These are phyloP conservation scores for Xylota sylvarum DNA, from an alignment of 2,888 invertebrate species.

Conservation along the genomic window DNA sequence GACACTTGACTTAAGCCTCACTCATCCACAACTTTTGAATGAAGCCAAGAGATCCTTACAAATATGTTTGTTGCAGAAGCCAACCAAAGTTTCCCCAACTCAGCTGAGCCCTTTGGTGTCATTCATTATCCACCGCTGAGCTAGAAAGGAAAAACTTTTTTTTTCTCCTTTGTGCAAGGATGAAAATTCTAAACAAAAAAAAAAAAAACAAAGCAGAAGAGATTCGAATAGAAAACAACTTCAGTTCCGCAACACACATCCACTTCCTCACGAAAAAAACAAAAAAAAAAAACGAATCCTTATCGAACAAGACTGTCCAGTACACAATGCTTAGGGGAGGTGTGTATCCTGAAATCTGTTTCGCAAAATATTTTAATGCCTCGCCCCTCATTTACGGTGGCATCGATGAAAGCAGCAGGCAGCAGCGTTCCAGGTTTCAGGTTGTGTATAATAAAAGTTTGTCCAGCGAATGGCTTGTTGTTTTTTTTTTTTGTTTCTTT, in stretches of 20 bases:
- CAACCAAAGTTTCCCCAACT: conserved; percentile 13
- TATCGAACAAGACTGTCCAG: conserved; percentile 13
- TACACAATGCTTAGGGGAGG: background rate
- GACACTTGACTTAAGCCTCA: conserved; percentile 22
- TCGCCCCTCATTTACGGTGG: background rate
- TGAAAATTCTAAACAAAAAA: background rate
- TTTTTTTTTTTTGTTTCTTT: conserved; percentile 12
- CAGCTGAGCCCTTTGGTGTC: conserved; percentile 30
- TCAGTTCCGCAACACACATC: background rate
- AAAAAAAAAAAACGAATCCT: background rate
- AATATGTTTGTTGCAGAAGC: conserved; percentile 25
- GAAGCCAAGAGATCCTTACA: conserved; percentile 7
- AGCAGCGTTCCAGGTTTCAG: conserved; percentile 25
- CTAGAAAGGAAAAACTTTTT: conserved; percentile 39
- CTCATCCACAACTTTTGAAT: conserved; percentile 15
- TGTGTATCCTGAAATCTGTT: conserved; percentile 37
- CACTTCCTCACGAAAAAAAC: background rate
- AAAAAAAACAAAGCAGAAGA: conserved; percentile 10
- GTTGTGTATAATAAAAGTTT: conserved; percentile 54
- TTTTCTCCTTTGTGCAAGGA: conserved; percentile 31
- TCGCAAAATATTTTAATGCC: conserved; percentile 60
- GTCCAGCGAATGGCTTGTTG: conserved; percentile 38
- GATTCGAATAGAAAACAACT: conserved; percentile 2
- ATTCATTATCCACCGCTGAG: conserved; percentile 40
- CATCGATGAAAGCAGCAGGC: conserved; percentile 23